A percentile compares a stretch with the other conserved stretches of the same genome.
Conservation (phyloP, 2,113 vertebrate genomes). For the Leiothrix lutea region DNA sequence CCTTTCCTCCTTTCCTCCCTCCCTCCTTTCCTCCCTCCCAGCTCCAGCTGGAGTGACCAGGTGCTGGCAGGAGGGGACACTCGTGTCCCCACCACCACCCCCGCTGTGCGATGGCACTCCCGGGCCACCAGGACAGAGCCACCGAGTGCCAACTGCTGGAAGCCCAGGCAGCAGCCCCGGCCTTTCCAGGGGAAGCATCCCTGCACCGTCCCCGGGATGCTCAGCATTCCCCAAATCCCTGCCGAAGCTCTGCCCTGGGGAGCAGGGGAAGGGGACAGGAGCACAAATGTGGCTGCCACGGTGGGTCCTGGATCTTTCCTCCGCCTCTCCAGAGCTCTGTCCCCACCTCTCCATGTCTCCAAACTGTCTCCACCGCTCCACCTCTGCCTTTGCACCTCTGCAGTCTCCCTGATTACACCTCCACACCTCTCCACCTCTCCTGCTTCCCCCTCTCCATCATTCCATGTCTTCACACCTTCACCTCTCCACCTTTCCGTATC, state of each 20-base stretch:
- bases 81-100: neutral
- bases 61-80: neutral
- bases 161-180: neutral
- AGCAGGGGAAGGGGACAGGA: neutral
- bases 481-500: neutral
- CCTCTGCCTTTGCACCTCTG: neutral
- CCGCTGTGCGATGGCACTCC: neutral
- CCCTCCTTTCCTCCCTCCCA: neutral
- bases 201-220: fast-evolving
- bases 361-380: neutral
- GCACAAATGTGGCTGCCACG: too few species aligned
- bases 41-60: neutral
- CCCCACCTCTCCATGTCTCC: neutral
- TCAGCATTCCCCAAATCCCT: neutral
- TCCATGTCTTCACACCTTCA: neutral
- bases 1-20: too few species aligned
- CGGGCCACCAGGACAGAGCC: neutral
- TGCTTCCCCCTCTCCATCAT: neutral
- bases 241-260: neutral
- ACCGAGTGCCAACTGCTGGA: neutral
- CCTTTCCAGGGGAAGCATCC: neutral
- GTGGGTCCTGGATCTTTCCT: neutral
- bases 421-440: neutral
- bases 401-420: neutral
- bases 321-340: neutral